These are phyloP conservation scores for Syndactyla subalaris DNA, from an alignment of 2,797 vertebrate species.

Conservation along the genomic window DNA sequence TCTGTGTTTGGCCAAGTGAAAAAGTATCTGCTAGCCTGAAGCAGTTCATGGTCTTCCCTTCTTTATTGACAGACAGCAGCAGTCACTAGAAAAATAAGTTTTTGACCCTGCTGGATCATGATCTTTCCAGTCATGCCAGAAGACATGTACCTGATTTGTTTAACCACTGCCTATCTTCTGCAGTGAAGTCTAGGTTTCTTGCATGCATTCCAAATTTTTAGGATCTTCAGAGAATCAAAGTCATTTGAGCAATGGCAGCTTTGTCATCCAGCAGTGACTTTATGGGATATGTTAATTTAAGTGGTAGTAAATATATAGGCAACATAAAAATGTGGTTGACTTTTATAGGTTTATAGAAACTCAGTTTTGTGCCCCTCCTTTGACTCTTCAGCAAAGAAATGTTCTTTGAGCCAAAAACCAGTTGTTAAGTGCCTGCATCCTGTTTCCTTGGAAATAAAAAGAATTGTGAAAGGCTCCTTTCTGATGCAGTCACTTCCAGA, in stretches of 20 bases:
- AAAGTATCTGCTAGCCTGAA: constrained; percentile 19
- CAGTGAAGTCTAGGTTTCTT: background rate
- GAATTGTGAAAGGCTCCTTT: background rate
- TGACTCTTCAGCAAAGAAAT: background rate
- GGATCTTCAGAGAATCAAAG: background rate
- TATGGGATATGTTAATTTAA: background rate
- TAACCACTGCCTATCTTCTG: background rate
- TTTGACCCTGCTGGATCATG: constrained; percentile 77
- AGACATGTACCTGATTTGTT: background rate
- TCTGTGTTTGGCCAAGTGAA: background rate
- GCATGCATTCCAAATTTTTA: background rate
- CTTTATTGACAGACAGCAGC: constrained; percentile 72
- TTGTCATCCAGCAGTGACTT: background rate
- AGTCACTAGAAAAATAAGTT: constrained; percentile 66
- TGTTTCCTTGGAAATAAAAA: background rate
- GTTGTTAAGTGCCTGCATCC: background rate
- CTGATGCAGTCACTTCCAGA: background rate
- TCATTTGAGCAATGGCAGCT: background rate
- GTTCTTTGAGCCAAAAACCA: background rate
- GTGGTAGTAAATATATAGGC: background rate
- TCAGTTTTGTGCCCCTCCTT: background rate
- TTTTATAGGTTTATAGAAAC: background rate
- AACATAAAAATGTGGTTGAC: background rate
- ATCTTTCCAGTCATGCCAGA: background rate
- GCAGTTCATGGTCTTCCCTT: background rate